These are phyloP conservation scores for Eublepharis macularius DNA, from an alignment of 2,113 vertebrate species.

Conservation along the genomic window DNA sequence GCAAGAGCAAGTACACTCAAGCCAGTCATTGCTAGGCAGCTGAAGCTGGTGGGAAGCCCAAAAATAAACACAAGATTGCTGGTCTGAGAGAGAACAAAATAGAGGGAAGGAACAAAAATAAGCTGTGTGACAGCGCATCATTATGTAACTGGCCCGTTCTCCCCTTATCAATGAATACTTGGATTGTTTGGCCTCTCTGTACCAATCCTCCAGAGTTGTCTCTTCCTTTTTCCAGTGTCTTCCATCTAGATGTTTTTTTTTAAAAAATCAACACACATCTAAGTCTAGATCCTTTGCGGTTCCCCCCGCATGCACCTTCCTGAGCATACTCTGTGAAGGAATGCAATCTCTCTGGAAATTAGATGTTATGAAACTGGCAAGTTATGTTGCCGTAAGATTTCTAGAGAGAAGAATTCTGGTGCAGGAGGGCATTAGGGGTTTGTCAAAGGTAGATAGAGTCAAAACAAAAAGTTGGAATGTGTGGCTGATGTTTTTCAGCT, in stretches of 20 bases:
- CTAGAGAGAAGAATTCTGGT: background rate
- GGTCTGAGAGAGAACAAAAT: conserved; percentile 41
- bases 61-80: conserved; percentile 45
- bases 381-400: background rate
- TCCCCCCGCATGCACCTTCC: no score
- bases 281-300: background rate
- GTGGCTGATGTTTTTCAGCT: background rate
- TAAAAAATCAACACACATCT: background rate
- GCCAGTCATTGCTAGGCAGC: conserved; percentile 63
- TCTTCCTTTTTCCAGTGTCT: conserved; percentile 19
- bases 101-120: conserved; percentile 32
- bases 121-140: conserved; percentile 47
- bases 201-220: background rate
- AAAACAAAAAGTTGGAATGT: background rate
- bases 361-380: background rate
- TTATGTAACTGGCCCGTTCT: conserved; percentile 51
- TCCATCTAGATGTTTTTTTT: background rate
- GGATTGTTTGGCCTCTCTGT: conserved; percentile 34
- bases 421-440: background rate
- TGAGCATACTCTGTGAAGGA: background rate
- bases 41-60: conserved; percentile 46
- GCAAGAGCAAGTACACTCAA: conserved; percentile 26
- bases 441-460: background rate
- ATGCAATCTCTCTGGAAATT: background rate
- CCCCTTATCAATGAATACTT: conserved; percentile 40